Conservation (phyloP, 2,888 invertebrate species). For the Tenthredo scrophulariae region DNA sequence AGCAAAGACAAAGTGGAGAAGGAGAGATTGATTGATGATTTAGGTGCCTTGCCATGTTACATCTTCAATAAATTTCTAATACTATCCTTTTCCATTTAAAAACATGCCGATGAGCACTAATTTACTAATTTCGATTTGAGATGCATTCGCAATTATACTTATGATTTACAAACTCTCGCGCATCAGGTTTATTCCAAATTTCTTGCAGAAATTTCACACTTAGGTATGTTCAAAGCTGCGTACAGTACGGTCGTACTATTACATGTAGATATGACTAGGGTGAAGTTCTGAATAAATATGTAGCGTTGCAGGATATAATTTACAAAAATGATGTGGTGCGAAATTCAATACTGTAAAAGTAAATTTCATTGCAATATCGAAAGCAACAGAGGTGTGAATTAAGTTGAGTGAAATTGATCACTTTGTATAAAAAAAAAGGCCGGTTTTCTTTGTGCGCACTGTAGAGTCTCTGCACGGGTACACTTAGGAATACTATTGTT, state of each 20-base stretch:
- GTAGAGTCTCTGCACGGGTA: slow-evolving; percentile 41
- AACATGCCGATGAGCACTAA: background rate
- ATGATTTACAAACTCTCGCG: background rate
- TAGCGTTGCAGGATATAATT: background rate
- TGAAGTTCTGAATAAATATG: background rate
- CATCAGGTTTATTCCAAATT: background rate
- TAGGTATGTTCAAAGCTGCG: background rate
- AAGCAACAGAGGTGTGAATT: background rate
- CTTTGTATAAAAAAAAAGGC: slow-evolving; percentile 4
- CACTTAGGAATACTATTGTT: slow-evolving; percentile 49
- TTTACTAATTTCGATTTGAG: background rate
- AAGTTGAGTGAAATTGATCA: slow-evolving; percentile 10
- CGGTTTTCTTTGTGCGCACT: slow-evolving; percentile 6
- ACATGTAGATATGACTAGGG: background rate
- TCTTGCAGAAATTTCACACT: background rate
- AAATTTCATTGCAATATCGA: background rate
- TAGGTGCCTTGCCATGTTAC: background rate
- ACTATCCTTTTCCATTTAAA: background rate
- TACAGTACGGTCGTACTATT: background rate
- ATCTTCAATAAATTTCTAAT: background rate
- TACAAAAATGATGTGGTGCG: background rate
- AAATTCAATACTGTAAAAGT: background rate
- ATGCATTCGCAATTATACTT: background rate
- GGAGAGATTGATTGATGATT: background rate
- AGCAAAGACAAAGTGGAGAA: background rate